Evolutionary conservation across 2,888 invertebrate species (phyloP).

Genomic region (Acronicta leporina): DNA sequence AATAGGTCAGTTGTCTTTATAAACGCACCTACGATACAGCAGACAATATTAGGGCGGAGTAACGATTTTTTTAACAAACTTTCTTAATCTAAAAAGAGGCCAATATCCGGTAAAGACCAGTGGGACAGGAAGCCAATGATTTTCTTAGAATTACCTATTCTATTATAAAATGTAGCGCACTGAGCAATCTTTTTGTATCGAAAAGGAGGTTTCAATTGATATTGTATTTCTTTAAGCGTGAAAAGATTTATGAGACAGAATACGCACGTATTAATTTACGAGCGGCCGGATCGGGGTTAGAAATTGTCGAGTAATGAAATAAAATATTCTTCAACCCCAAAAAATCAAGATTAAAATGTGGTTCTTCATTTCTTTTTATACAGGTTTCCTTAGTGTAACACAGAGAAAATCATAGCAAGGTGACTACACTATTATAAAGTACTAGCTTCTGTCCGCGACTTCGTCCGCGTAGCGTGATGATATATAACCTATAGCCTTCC

Average conservation of each 20-base stretch:
- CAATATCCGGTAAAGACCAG: no score
- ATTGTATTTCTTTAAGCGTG: conserved; percentile 35
- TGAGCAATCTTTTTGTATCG: conserved; percentile 15
- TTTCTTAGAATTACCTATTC: no score
- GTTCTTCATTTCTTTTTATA: background rate
- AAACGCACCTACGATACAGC: background rate
- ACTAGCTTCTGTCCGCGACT: no score
- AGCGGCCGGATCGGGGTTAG: conserved; percentile 33
- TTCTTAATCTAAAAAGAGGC: no score
- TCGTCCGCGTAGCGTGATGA: no score
- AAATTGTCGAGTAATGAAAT: conserved; percentile 39
- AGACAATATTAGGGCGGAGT: no score
- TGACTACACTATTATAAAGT: no score
- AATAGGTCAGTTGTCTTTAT: background rate
- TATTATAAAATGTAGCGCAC: background rate
- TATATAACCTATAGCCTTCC: no score
- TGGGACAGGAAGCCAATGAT: no score
- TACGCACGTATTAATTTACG: conserved; percentile 49
- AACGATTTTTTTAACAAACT: no score
- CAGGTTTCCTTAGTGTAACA: no score
- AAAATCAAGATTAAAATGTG: conserved; percentile 26
- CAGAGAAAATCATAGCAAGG: no score
- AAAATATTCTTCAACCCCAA: conserved; percentile 22
- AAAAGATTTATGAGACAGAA: conserved; percentile 51
- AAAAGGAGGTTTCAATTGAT: conserved; percentile 35